Evolutionary conservation across 2,113 vertebrate species (phyloP).

Genomic region (Pica pica): DNA sequence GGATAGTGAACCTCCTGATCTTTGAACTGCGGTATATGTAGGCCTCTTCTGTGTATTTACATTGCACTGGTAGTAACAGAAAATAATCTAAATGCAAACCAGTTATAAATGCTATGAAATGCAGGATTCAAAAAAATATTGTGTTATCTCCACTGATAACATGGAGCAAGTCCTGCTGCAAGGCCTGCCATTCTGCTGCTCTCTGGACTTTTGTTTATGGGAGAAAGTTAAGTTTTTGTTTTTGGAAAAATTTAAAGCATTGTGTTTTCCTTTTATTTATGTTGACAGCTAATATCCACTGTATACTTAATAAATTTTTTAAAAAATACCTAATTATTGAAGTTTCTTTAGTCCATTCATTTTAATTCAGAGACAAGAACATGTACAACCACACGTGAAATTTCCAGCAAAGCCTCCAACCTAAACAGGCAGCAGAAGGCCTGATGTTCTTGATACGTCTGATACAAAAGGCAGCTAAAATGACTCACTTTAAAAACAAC

Average conservation of each 20-base stretch:
- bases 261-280: not conserved
- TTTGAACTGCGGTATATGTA: not conserved
- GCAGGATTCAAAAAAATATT: not conserved
- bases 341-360: not conserved
- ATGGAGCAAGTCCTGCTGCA: not conserved
- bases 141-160: not conserved
- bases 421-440: not conserved
- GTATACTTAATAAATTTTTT: not conserved
- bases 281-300: not conserved
- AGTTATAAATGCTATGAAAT: not conserved
- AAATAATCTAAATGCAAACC: not conserved
- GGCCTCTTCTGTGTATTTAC: not conserved
- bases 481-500: slow-evolving; percentile 6
- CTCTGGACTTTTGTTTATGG: not conserved
- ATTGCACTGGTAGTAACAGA: not conserved
- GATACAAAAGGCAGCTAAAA: slow-evolving; percentile 6
- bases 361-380: slow-evolving; percentile 10
- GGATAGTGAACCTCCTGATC: not conserved
- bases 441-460: not conserved
- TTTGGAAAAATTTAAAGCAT: not conserved
- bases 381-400: not conserved
- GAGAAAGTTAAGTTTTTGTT: not conserved
- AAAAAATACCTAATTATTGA: not conserved
- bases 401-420: not conserved
- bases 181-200: not conserved